A percentile compares a stretch with the other conserved stretches of the same genome.
phyloP scores from a whole-genome alignment of 2,113 vertebrate genomes.

The Ceratotherium simum region DNA sequence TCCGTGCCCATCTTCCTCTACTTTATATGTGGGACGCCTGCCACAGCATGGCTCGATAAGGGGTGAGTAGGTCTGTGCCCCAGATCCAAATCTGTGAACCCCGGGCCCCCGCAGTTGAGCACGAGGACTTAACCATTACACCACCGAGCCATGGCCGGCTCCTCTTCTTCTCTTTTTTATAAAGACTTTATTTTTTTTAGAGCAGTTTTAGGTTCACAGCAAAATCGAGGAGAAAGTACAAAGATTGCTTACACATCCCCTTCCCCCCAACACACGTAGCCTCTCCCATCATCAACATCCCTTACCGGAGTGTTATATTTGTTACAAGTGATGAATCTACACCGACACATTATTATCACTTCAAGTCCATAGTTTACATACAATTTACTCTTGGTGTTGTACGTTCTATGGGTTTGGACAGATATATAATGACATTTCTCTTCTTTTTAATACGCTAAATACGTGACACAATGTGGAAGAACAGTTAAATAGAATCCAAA shows the following conservation, averaged over 20 bases:
- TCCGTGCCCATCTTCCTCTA: too few relatives aligned
- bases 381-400: neutral
- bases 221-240: neutral
- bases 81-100: too few relatives aligned
- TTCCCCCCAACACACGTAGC: neutral
- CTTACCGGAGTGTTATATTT: neutral
- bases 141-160: too few relatives aligned
- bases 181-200: neutral
- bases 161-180: neutral
- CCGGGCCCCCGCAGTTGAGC: too few relatives aligned
- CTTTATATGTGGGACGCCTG: too few relatives aligned
- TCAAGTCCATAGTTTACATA: neutral
- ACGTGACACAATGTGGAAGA: neutral
- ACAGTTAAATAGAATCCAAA: neutral
- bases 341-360: neutral
- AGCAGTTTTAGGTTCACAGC: neutral
- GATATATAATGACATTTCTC: neutral
- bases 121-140: too few relatives aligned
- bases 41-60: too few relatives aligned
- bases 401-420: neutral
- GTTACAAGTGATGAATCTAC: neutral
- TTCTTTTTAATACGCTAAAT: constrained; percentile 6
- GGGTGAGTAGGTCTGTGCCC: too few relatives aligned
- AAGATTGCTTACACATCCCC: neutral
- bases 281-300: neutral